Evolutionary conservation across 2,888 invertebrate species (phyloP).

Genomic region (Chouioia cunea): DNA sequence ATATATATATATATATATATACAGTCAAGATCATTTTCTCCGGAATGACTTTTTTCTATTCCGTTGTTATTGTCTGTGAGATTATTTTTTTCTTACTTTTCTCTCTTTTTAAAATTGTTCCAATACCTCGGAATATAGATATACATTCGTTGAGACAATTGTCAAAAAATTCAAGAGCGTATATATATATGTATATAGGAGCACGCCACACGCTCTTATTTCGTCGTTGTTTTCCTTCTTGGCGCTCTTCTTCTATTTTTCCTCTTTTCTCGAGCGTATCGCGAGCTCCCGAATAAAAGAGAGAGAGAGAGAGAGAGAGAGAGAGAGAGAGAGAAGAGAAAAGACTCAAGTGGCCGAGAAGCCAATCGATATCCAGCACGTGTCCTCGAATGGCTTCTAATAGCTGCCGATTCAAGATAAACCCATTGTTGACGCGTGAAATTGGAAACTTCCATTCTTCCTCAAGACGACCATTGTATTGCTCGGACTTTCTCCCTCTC

Average conservation of each 20-base stretch:
- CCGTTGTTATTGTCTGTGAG: too few species aligned
- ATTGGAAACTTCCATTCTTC: constrained; percentile 44
- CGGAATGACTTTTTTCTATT: too few species aligned
- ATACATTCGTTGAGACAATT: too few species aligned
- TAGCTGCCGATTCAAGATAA: constrained; percentile 44
- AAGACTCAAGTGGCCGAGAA: constrained; percentile 28
- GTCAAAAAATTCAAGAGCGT: too few species aligned
- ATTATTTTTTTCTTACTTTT: too few species aligned
- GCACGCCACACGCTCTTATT: too few species aligned
- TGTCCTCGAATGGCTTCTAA: constrained; percentile 46
- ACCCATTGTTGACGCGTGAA: constrained; percentile 46
- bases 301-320: constrained; percentile 9
- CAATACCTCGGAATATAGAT: too few species aligned
- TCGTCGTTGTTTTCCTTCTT: constrained; percentile 26
- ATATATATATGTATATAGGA: too few species aligned
- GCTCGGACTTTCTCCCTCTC: not conserved
- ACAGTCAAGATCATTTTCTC: too few species aligned
- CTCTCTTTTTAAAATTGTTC: too few species aligned
- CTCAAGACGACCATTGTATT: constrained; percentile 20
- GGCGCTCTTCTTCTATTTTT: constrained; percentile 3
- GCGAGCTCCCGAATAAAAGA: constrained; percentile 11
- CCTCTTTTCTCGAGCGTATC: not conserved
- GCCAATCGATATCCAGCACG: constrained; percentile 41
- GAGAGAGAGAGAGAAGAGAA: constrained; percentile 13
- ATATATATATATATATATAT: too few species aligned